Percentiles rank a stretch among this genome's conserved stretches.
Conservation (phyloP, 2,113 vertebrate genomes). For the Otolemur garnettii region DNA sequence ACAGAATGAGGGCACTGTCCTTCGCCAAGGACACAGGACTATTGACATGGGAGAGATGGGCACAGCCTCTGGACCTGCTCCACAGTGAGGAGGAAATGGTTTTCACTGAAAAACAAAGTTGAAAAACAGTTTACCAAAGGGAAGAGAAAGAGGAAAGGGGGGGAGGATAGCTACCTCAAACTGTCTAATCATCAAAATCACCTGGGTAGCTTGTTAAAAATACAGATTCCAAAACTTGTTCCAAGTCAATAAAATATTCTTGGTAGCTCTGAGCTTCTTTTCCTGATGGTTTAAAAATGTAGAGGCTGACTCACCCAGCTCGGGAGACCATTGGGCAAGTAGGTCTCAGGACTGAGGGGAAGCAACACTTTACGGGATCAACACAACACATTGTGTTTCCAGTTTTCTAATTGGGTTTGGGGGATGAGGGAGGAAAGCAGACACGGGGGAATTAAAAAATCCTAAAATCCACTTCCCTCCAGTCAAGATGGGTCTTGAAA, state of each 20-base stretch:
- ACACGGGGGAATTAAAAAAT: not conserved
- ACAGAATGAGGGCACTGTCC: not conserved
- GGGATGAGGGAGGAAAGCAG: not conserved
- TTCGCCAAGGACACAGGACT: slow-evolving; percentile 67
- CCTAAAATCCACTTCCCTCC: not conserved
- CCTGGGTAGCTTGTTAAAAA: slow-evolving; percentile 66
- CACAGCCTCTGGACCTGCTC: slow-evolving; percentile 60
- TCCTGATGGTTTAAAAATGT: slow-evolving; percentile 61
- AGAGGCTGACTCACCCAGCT: not conserved
- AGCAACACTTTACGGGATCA: not conserved
- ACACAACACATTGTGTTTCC: not conserved
- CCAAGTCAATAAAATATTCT: slow-evolving; percentile 69
- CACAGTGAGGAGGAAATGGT: slow-evolving; percentile 69
- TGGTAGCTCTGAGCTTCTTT: slow-evolving; percentile 46
- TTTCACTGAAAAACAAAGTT: slow-evolving; percentile 78
- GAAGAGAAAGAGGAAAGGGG: slow-evolving; percentile 55
- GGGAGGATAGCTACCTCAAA: not conserved
- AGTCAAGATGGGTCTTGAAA: not conserved
- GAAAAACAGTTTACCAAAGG: slow-evolving; percentile 75
- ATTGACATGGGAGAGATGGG: slow-evolving; percentile 61
- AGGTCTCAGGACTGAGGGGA: not conserved
- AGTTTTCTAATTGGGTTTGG: not conserved
- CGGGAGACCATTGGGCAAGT: not conserved
- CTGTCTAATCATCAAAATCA: slow-evolving; percentile 76
- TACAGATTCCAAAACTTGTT: slow-evolving; percentile 49